phyloP scores from a whole-genome alignment of 2,797 vertebrate genomes.

The Heterohyrax brucei region DNA sequence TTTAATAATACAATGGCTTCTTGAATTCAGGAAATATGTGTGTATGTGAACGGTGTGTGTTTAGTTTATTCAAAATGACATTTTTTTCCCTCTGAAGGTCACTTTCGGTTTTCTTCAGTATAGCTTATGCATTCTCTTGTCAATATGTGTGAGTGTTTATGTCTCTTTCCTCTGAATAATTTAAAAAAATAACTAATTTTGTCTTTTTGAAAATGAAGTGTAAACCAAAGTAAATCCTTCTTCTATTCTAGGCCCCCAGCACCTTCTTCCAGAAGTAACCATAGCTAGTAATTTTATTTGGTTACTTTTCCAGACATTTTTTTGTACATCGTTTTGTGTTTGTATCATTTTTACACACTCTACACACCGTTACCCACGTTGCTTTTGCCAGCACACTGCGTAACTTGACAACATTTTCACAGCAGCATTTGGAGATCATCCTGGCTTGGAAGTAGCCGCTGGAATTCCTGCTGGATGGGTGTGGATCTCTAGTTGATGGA shows the following conservation, averaged over 20 bases:
- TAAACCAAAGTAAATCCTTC: background rate
- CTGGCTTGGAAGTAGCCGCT: background rate
- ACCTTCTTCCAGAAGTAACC: background rate
- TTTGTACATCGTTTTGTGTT: background rate
- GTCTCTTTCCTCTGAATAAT: background rate
- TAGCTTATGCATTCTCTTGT: background rate
- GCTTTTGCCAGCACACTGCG: background rate
- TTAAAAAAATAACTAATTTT: conserved; percentile 42
- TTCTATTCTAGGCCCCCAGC: background rate
- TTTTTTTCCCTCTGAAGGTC: background rate
- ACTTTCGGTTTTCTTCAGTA: conserved; percentile 1
- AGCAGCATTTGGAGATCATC: background rate
- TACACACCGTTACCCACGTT: background rate
- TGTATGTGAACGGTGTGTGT: background rate
- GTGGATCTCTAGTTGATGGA: background rate
- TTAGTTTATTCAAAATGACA: background rate
- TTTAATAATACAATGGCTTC: background rate
- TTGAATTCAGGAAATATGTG: background rate
- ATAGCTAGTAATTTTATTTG: background rate
- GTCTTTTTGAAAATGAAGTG: background rate
- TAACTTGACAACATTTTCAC: background rate
- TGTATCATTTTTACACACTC: background rate
- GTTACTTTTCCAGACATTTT: background rate
- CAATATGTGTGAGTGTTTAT: background rate
- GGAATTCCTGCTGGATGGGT: background rate